Base-by-base conservation (phyloP, 2,113 vertebrate species). In the Crotalus viridis region DNA sequence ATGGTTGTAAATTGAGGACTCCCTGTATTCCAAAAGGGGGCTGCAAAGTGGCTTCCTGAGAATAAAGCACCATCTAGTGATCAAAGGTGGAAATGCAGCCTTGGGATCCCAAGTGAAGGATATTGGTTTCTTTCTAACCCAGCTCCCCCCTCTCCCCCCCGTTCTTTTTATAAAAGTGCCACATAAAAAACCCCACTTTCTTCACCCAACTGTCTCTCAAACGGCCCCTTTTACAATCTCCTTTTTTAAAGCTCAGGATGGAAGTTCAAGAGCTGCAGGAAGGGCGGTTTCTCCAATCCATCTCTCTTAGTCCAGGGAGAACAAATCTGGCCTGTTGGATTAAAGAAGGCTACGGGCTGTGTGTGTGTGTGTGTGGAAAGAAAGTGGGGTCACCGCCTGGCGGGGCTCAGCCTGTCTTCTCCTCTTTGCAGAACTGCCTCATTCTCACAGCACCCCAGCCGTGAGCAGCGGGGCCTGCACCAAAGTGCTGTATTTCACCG, bases 401-500 rank as follows among this genome's bases (percentile, higher is more conserved):
- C 2, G 1, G 28, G 1, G 48, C 89, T 90, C 61, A 81, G 19
- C 4, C 26, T 93, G 85, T 8, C 74, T 74, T 10, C 5, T 22
- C 52, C 28, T 7, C 51, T 93, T 39, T 97, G 52, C 98, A 99
- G 99, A 98, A 59, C 96, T 98, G 95, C 97, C 97, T 96, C 98
- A 98, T 88, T 98, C 98, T 46, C 98, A 98, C 96, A 98, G 98
- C 94, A 98, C 97, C 9, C 98, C 98, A 0, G 92, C 98, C 48
- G 97, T 99, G 97, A 98, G 98, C 96, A 96, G 97, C 91, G 97
- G 98, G 95, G 95, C 98, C 95, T 99, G 97, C 89, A 99, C 99
- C 94, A 99, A 99, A 98, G 98, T 99, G 96, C 98, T 99, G 43
- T 99, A 99, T 96, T 99, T 99, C 96, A 99, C 98, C 10, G 99